phyloP scores from a whole-genome alignment of 2,113 vertebrate genomes.

The Xenopus borealis region DNA sequence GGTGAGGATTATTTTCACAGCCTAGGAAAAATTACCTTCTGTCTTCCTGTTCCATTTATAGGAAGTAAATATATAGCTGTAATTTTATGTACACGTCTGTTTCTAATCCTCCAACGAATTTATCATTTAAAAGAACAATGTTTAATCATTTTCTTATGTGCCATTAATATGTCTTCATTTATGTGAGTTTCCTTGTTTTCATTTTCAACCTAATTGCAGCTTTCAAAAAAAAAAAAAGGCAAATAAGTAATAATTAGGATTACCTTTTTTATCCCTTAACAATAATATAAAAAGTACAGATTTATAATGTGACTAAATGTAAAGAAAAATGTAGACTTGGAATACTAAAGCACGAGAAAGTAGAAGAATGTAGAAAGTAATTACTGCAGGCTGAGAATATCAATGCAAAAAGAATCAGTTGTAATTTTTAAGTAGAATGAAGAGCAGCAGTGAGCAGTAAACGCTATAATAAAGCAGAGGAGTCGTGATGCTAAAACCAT shows the following conservation, averaged over 20 bases:
- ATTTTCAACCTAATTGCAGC: not conserved
- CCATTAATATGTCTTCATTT: not conserved
- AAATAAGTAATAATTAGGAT: too few relatives aligned
- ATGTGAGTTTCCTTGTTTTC: conserved; percentile 4
- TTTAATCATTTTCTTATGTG: conserved; percentile 31
- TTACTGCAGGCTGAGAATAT: conserved; percentile 19
- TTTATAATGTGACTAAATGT: too few relatives aligned
- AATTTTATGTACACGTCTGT: conserved; percentile 16
- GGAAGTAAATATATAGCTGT: conserved; percentile 6
- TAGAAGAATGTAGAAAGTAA: not conserved
- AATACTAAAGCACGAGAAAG: too few relatives aligned
- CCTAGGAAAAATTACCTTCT: not conserved
- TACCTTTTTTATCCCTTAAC: conserved; percentile 1
- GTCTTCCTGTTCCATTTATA: conserved; percentile 19
- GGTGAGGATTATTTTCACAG: conserved; percentile 21
- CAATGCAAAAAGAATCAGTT: conserved; percentile 1
- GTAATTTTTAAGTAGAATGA: conserved; percentile 6
- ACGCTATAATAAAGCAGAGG: not conserved
- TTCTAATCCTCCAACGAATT: conserved; percentile 16
- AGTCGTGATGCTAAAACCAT: not conserved
- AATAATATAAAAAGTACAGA: too few relatives aligned
- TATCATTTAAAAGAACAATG: conserved; percentile 21
- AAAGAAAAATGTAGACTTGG: too few relatives aligned
- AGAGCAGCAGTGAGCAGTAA: conserved; percentile 1
- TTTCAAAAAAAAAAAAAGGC: too few relatives aligned